Evolutionary conservation across 2,113 vertebrate species (phyloP), one percentile per base, ranked within the genome.

Genomic region (Rhinolophus sinicus): DNA sequence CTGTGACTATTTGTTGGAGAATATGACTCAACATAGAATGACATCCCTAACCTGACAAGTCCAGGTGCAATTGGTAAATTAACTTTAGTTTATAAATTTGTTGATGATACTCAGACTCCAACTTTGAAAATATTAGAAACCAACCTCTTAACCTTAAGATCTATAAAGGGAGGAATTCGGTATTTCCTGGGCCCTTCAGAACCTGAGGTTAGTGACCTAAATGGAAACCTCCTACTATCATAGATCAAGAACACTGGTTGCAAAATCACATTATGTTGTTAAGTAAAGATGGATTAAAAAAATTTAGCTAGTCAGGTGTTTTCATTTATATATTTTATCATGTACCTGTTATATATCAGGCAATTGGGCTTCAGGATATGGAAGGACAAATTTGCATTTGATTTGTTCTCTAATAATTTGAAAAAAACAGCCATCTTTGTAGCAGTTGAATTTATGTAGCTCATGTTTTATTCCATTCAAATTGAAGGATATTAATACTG

Each of bases 1-100:
- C 98, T 97, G 87, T 98, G 93, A 95, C 73, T 97, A 81, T 96
- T 95, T 94, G 97, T 97, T 82, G 95, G 91, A 98, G 94, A 96
- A 70, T 82, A 75, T 94, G 83, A 97, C 95, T 97, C 93, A 93
- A 75, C 69, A 33, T 60, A 96, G 88, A 94, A 47, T 94, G 91
- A 95, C n/a, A 90, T 92, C 70, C 58, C 56, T 97, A 76, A 89
- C 94, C 86, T 91, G 92, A 83, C 50, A 89, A 72, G 87, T 93
- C 50, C 78, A 96, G 94, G 70, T 90, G 72, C 24, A 78, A 3
- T 75, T 93, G 93, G 70, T 95, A 90, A 90, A 94, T 92, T 91
- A 97, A 96, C 28, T 70, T 88, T 78, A 96, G 60, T 30, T 90
- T 62, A 96, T 85, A 93, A 56, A 81, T 70, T 72, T 86, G 24